Percentiles rank a stretch among this genome's conserved stretches.
Evolutionary conservation across 2,797 vertebrate species (phyloP).

Genomic region (Gadopsis marmoratus): DNA sequence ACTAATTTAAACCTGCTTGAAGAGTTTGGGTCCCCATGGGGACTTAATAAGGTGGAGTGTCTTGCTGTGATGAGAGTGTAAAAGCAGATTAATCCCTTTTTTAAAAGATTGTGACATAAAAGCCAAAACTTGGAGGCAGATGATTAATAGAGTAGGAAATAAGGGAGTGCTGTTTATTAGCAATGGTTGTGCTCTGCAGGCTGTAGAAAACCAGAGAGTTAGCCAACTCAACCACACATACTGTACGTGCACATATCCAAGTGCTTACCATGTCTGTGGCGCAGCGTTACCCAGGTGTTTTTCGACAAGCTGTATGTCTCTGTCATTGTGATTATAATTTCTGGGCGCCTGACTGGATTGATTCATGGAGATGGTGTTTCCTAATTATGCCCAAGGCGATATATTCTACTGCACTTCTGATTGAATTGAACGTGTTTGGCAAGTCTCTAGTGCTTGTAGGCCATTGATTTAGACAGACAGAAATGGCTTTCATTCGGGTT

Average conservation of each 20-base stretch:
- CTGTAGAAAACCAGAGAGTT: constrained; percentile 34
- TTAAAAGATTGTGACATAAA: constrained; percentile 74
- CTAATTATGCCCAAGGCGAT: constrained; percentile 65
- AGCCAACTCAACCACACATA: constrained; percentile 28
- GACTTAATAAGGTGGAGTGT: constrained; percentile 73
- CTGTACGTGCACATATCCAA: constrained; percentile 15
- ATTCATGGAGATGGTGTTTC: constrained; percentile 62
- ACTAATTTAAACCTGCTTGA: constrained; percentile 78
- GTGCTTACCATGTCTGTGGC: constrained; percentile 31
- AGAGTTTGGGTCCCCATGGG: constrained; percentile 70
- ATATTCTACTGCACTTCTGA: constrained; percentile 54
- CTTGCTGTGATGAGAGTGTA: constrained; percentile 74
- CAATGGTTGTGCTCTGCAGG: constrained; percentile 52
- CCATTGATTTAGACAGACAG: constrained; percentile 32
- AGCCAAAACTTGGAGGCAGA: constrained; percentile 68
- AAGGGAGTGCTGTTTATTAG: constrained; percentile 68
- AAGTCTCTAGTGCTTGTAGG: constrained; percentile 46
- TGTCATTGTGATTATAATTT: constrained; percentile 61
- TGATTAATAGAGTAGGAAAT: constrained; percentile 75
- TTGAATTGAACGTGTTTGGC: constrained; percentile 62
- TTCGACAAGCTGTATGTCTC: constrained; percentile 63
- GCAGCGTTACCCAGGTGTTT: constrained; percentile 53
- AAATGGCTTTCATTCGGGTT: constrained; percentile 9
- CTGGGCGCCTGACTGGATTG: constrained; percentile 47
- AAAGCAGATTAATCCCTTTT: constrained; percentile 74